Conservation (phyloP, 2,888 invertebrate genomes). For the Zhuqinia jingwanae region DNA sequence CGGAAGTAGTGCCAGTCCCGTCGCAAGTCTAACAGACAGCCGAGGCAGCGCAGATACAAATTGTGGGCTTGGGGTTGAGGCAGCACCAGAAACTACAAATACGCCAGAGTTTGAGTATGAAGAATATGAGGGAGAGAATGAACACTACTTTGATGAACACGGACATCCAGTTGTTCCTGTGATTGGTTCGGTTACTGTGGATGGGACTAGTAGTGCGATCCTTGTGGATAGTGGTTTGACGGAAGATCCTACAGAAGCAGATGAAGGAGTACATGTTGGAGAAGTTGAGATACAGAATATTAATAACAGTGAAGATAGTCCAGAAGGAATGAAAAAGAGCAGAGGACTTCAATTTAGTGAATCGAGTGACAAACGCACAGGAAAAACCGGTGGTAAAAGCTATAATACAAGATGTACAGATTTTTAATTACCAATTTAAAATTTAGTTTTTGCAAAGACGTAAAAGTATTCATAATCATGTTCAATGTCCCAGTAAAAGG, state of each 20-base stretch:
- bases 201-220: neutral
- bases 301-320: neutral
- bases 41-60: too few species aligned
- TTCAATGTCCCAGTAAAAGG: neutral
- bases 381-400: neutral
- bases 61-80: too few species aligned
- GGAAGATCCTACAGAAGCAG: neutral
- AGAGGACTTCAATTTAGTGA: neutral
- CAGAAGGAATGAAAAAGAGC: neutral
- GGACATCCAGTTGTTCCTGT: too few species aligned
- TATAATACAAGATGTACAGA: too few species aligned
- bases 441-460: too few species aligned
- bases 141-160: neutral
- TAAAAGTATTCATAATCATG: too few species aligned
- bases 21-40: neutral
- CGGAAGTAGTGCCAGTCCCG: neutral
- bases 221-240: neutral
- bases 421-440: neutral
- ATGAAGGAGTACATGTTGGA: neutral
- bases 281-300: slow-evolving; percentile 1
- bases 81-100: neutral
- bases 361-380: neutral
- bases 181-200: too few species aligned
- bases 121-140: neutral
- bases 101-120: neutral